Percentiles rank a stretch among this genome's conserved stretches.
Conservation (phyloP, 2,797 vertebrate genomes). For the Sebastes dallii region DNA sequence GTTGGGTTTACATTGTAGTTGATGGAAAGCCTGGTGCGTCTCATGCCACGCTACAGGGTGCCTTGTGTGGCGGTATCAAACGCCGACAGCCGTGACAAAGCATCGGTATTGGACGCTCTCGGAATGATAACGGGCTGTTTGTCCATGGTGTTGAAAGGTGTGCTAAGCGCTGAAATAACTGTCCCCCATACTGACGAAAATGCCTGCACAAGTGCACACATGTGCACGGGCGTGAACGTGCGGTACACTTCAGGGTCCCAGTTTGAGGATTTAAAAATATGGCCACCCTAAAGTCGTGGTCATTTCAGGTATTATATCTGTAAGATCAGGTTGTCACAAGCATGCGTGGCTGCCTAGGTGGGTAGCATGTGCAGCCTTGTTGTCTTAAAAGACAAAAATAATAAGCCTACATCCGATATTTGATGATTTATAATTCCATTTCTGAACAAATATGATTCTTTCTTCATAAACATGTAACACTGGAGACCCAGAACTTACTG, state of each 20-base stretch:
- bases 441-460: background rate
- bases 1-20: too few relatives aligned
- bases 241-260: rapidly evolving
- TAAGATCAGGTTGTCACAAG: too few relatives aligned
- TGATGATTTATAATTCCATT: background rate
- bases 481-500: background rate
- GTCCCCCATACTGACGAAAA: too few relatives aligned
- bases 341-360: rapidly evolving
- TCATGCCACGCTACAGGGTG: rapidly evolving
- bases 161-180: too few relatives aligned
- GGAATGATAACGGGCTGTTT: rapidly evolving
- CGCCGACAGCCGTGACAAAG: rapidly evolving
- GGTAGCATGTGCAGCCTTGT: background rate
- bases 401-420: background rate
- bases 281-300: rapidly evolving
- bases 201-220: too few relatives aligned
- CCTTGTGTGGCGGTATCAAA: too few relatives aligned
- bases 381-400: background rate
- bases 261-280: too few relatives aligned
- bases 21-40: too few relatives aligned
- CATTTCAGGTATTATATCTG: too few relatives aligned
- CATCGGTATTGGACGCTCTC: rapidly evolving
- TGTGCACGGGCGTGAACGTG: too few relatives aligned
- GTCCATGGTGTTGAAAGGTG: too few relatives aligned
- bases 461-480: background rate